Conservation (phyloP, 2,113 vertebrate species). For the Crotalus horridus region DNA sequence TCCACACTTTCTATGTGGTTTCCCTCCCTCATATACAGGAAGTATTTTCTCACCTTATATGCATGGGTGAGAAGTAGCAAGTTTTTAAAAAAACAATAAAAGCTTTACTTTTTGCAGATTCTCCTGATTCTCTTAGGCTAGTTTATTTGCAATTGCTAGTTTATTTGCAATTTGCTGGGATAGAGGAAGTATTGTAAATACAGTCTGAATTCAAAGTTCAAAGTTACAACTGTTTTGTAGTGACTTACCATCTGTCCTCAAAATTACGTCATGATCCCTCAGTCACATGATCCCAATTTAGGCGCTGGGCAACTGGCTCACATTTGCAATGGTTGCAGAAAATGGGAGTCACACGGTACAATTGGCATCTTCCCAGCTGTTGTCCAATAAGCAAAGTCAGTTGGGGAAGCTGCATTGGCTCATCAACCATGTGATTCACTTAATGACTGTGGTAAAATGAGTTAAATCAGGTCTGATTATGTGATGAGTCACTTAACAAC, state of each 20-base stretch:
- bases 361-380: neutral
- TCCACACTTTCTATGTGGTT: neutral
- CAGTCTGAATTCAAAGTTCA: neutral
- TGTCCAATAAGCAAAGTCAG: neutral
- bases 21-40: neutral
- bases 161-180: neutral
- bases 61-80: neutral
- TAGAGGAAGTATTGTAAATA: neutral
- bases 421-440: neutral
- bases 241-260: neutral
- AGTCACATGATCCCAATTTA: neutral
- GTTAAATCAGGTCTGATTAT: neutral
- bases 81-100: neutral
- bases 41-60: neutral
- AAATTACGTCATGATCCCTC: neutral
- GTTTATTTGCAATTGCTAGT: neutral
- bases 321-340: neutral
- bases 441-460: neutral
- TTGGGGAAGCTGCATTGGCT: neutral
- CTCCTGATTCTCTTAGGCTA: neutral
- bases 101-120: neutral
- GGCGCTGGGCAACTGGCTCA: neutral
- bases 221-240: neutral
- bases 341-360: neutral
- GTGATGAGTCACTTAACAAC: neutral